Evolutionary conservation across 37 sponge, comb jelly and placozoan species (phyloP).

Genomic region (Cliona cf. orientalis): DNA sequence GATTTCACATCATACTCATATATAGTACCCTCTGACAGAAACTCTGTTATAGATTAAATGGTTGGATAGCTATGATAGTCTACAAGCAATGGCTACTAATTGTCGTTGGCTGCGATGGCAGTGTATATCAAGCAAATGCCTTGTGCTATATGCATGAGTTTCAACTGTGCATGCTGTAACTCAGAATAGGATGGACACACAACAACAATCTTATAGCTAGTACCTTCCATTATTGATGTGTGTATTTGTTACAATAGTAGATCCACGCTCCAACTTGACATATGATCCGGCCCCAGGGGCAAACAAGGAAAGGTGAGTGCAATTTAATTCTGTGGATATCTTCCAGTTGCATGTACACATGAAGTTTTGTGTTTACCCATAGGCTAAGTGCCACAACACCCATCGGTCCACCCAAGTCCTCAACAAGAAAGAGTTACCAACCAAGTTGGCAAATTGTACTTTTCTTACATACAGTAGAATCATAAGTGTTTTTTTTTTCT

Average conservation of each 20-base stretch:
- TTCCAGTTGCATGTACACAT: not conserved
- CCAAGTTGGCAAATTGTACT: slow-evolving; percentile 32
- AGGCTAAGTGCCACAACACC: slow-evolving; percentile 36
- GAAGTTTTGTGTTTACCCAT: not conserved
- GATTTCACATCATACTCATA: too few relatives aligned
- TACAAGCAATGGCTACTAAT: too few relatives aligned
- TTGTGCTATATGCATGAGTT: too few relatives aligned
- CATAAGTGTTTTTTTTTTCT: not conserved
- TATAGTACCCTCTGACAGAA: too few relatives aligned
- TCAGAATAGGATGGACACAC: too few relatives aligned
- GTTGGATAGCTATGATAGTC: too few relatives aligned
- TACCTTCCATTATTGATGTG: not conserved
- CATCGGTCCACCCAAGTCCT: slow-evolving; percentile 77
- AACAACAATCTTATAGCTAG: too few relatives aligned
- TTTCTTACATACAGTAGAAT: not conserved
- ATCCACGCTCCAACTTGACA: slow-evolving; percentile 26
- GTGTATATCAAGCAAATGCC: too few relatives aligned
- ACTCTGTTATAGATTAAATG: too few relatives aligned
- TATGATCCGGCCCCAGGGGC: slow-evolving; percentile 89
- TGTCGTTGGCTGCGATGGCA: too few relatives aligned
- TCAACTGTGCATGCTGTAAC: not conserved
- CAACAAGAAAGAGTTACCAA: slow-evolving; percentile 46
- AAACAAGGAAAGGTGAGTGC: slow-evolving; percentile 80
- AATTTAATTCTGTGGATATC: not conserved
- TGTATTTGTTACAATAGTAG: not conserved